These are phyloP conservation scores for Hemibagrus guttatus DNA, from an alignment of 2,797 vertebrate species.

Conservation along the genomic window DNA sequence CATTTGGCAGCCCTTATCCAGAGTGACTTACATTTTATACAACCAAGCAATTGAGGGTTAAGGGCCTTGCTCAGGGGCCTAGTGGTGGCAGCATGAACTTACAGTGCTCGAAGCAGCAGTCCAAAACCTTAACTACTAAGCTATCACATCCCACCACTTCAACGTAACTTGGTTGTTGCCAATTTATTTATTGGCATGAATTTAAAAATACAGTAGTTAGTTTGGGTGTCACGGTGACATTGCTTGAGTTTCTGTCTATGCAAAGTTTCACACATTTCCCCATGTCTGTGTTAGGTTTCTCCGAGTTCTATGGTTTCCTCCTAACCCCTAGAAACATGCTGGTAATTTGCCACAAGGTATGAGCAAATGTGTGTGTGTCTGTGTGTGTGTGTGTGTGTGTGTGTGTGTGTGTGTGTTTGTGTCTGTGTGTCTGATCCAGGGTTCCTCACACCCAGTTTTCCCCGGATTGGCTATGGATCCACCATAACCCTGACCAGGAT, in stretches of 20 bases:
- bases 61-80: too few relatives aligned
- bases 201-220: not conserved
- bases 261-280: not conserved
- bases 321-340: not conserved
- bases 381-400: not conserved
- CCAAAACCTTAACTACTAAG: too few relatives aligned
- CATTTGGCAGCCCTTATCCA: too few relatives aligned
- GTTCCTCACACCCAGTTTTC: not conserved
- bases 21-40: too few relatives aligned
- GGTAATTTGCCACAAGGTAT: not conserved
- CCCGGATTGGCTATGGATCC: not conserved
- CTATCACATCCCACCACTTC: too few relatives aligned
- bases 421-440: too few relatives aligned
- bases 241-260: not conserved
- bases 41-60: too few relatives aligned
- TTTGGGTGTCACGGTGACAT: not conserved
- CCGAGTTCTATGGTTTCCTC: not conserved
- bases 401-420: not conserved
- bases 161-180: not conserved
- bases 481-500: not conserved
- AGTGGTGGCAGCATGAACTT: too few relatives aligned
- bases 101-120: too few relatives aligned
- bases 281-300: not conserved
- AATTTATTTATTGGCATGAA: not conserved
- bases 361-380: not conserved